A percentile compares a stretch with the other conserved stretches of the same genome.
Evolutionary conservation across 2,113 vertebrate genomes (phyloP).

Genomic region (Pipa parva): DNA sequence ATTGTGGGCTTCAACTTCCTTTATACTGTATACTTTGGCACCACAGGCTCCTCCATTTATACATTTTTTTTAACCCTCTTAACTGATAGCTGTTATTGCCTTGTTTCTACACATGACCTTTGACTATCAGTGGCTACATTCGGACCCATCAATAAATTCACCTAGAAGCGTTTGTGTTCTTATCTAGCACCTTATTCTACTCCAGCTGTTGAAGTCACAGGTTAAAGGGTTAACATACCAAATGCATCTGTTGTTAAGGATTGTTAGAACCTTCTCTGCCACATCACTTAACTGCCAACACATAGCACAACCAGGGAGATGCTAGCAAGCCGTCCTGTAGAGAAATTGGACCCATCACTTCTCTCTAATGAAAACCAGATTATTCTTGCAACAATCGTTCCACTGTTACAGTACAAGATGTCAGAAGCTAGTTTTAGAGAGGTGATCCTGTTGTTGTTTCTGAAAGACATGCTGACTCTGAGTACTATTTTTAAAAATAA

Average conservation of each 20-base stretch:
- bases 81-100: neutral
- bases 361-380: conserved; percentile 77
- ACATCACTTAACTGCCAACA: conserved; percentile 51
- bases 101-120: neutral
- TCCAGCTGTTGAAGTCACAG: conserved; percentile 6
- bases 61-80: conserved; percentile 24
- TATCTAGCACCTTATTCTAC: neutral
- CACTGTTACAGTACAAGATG: conserved; percentile 64
- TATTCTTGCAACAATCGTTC: conserved; percentile 61
- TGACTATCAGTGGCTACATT: neutral
- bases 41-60: too few species aligned
- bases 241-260: conserved; percentile 42
- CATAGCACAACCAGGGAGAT: conserved; percentile 54
- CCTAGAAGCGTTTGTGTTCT: neutral
- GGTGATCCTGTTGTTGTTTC: conserved; percentile 27
- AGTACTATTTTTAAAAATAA: conserved; percentile 24
- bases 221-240: conserved; percentile 38
- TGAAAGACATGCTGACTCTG: conserved; percentile 21
- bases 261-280: conserved; percentile 9
- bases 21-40: too few species aligned
- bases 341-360: conserved; percentile 63
- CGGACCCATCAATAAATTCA: neutral
- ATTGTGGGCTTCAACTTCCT: too few species aligned
- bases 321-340: conserved; percentile 56
- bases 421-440: conserved; percentile 44